Base-by-base conservation (phyloP, 2,797 vertebrate genomes). In the Xenentodon cancila region DNA sequence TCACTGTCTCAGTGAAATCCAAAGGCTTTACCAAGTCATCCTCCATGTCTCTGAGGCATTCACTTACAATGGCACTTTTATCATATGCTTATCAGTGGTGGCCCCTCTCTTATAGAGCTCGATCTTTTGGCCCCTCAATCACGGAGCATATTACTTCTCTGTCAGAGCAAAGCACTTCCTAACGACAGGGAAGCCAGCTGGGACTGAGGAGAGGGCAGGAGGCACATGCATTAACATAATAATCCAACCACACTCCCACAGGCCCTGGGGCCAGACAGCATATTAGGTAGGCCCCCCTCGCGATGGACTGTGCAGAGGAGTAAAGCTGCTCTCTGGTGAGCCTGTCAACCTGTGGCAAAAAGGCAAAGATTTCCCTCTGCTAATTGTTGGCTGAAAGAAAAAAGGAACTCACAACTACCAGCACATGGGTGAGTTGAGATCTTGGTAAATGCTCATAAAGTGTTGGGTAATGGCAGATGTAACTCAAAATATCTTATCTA, bases 101-200 rank as follows among this genome's bases (percentile, higher is more conserved):
- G 84, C 91, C 94, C 94, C 88, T 92, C 89, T 92, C 88, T 95
- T 92, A 91, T 93, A 91, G 92, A 75, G 75, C 75, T 78, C 95
- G 95, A 95, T 96, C 96, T 95, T 96, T 96, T 97, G 96, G 95
- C 96, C 97, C 97, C 96, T 98, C 97, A 97, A 96, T 99, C 96
- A 97, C 76, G 92, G 94, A 96, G 96, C 95, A 96, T 98, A 98
- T 99, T 98, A 99, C 96, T 96, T 92, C 94, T 95, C 96, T 97
- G 97, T 97, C 96, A 96, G 95, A 95, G 96, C 95, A 95, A 96
- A 97, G 96, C 96, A 95, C 95, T 94, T 95, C 94, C 94, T 95
- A 96, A 97, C 95, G 94, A 96, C 95, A 84, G 97, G 93, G 94
- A 95, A 94, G 95, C 95, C 96, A 97, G 96, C 96, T 99, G 97